Percentiles rank a stretch among this genome's conserved stretches.
phyloP scores from a whole-genome alignment of 2,888 invertebrate species.

The Tetragonisca angustula region DNA sequence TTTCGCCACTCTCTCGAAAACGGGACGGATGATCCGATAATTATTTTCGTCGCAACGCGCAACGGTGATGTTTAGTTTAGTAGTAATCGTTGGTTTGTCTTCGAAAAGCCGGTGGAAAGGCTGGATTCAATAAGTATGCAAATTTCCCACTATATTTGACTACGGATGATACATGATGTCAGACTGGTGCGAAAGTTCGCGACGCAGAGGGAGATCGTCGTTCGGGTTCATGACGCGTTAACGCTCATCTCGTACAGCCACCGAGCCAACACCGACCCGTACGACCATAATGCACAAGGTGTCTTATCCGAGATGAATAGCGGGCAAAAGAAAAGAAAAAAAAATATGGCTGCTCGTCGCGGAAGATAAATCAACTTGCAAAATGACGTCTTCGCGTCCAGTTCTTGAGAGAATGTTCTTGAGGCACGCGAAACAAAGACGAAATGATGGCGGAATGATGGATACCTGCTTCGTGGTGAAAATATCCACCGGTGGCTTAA shows the following conservation, averaged over 20 bases:
- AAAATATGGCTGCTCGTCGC: neutral
- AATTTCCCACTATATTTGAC: constrained; percentile 24
- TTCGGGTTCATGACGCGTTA: constrained; percentile 10
- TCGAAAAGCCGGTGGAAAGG: neutral
- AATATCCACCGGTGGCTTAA: neutral
- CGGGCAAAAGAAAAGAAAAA: neutral
- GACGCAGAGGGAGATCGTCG: constrained; percentile 3
- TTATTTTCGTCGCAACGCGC: neutral
- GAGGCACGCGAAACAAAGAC: neutral
- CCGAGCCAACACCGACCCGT: neutral
- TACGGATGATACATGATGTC: constrained; percentile 13
- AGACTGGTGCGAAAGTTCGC: constrained; percentile 3
- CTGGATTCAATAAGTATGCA: constrained; percentile 37
- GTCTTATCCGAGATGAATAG: neutral
- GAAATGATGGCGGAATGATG: neutral
- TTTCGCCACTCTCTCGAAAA: neutral
- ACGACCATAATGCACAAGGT: neutral
- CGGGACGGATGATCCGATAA: neutral
- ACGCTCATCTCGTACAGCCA: constrained; percentile 6
- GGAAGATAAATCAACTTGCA: constrained; percentile 6
- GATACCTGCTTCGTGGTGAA: neutral
- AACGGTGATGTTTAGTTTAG: neutral
- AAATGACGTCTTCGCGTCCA: neutral
- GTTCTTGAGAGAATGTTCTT: neutral
- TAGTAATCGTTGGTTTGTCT: neutral